phyloP scores from a whole-genome alignment of 2,113 vertebrate species.

The Athene cunicularia region DNA sequence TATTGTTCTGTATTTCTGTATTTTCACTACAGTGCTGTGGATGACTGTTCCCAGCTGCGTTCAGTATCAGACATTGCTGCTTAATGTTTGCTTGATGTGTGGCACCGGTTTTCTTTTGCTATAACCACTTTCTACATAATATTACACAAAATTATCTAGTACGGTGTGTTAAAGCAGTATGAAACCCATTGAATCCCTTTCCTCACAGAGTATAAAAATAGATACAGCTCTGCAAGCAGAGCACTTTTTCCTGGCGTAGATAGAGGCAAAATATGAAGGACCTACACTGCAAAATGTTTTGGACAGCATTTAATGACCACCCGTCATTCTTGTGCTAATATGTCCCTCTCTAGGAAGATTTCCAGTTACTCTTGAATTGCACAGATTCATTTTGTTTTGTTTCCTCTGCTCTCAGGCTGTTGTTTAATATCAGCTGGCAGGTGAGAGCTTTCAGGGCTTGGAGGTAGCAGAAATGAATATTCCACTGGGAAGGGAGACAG shows the following conservation, averaged over 20 bases:
- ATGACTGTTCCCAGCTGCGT: not conserved
- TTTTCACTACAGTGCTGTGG: not conserved
- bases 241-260: not conserved
- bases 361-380: not conserved
- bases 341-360: conserved; percentile 11
- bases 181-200: not conserved
- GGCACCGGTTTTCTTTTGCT: not conserved
- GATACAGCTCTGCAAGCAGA: not conserved
- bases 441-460: not conserved
- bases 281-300: not conserved
- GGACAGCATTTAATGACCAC: not conserved
- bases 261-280: not conserved
- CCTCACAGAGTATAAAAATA: not conserved
- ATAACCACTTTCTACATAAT: not conserved
- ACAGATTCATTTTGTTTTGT: not conserved
- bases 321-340: conserved; percentile 4
- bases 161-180: not conserved
- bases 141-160: not conserved
- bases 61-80: not conserved
- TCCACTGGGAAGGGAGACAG: not conserved
- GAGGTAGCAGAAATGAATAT: conserved; percentile 24
- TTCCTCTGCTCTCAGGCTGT: conserved; percentile 24
- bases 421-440: conserved; percentile 20
- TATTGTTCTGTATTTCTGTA: not conserved
- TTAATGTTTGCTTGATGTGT: not conserved